Base-by-base conservation (phyloP, 2,888 invertebrate genomes). In the Bembecia ichneumoniformis region DNA sequence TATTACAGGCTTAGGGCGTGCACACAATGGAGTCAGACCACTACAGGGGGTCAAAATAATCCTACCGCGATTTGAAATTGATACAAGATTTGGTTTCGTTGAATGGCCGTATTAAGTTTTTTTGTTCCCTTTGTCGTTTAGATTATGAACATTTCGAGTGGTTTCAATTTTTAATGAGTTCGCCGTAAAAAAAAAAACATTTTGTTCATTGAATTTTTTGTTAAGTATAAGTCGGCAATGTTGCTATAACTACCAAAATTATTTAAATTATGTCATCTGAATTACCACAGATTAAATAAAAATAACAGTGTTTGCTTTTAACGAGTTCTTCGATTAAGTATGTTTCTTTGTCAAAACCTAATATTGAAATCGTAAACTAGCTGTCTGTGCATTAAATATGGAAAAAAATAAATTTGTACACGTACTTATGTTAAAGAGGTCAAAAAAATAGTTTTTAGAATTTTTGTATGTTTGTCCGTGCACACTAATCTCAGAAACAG, bases 11-110 rank as follows among this genome's bases (percentile, higher is more conserved):
- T 52, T 54, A 62, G 62, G 55, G 64, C 59, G 61, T 58, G 60
- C 58, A 55, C 60, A 64, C 64, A 67, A 68, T 68, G 68, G 68
- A 64, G 68, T 63, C 60, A 55, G 51, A 50, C 57, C 71, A 48
- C 74, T 50, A 53, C 73, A 58, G 76, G 82, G 75, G 77, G 72
- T 66, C 58, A 63, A 64, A 63, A 61, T 74, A 74, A 79, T 77
- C 77, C 74, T 58, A 68, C 71, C 63, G 71, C 70, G 72, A 70
- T 63, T 66, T 74, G 82, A 81, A 82, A 84, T 80, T 79, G 83
- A 83, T 83, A 82, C 82, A 73, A 71, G 76, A 76, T 75, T 77
- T 64, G 66, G 70, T 68, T 73, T 68, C 63, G 56, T 71, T 77
- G 73, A 69, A 76, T 68, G 63, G 63, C 55, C 60, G 65, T 64